A percentile compares a stretch with the other conserved stretches of the same genome.
phyloP scores from a whole-genome alignment of 1,140 invertebrate species.

The Pachyrhynchus sulphureomaculatus region DNA sequence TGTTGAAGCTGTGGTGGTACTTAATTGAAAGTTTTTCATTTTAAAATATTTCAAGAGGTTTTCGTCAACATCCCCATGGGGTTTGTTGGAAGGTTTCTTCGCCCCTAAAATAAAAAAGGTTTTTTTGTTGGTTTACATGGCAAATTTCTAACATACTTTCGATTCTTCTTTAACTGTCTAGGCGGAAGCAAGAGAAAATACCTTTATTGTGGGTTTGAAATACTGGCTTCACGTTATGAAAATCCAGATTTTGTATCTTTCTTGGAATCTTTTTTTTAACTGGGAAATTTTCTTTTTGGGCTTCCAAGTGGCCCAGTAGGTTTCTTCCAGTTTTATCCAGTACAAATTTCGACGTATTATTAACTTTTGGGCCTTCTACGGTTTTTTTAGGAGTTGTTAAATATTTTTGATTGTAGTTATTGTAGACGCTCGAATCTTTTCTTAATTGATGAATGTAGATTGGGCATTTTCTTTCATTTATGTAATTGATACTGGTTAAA shows the following conservation, averaged over 20 bases:
- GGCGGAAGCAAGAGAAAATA: no score
- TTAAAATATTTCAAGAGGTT: conserved; percentile 22
- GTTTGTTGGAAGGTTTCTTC: neutral
- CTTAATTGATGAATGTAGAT: conserved; percentile 34
- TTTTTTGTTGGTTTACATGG: no score
- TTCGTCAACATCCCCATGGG: conserved; percentile 7
- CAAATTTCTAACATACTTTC: no score
- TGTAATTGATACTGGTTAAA: conserved; percentile 1
- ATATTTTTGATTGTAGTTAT: conserved; percentile 18
- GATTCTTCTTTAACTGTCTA: no score
- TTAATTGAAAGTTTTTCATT: conserved; percentile 15
- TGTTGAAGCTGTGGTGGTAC: neutral
- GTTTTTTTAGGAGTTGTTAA: neutral
- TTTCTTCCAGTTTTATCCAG: conserved; percentile 45
- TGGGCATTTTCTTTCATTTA: conserved; percentile 31
- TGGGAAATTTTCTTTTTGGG: conserved; percentile 34
- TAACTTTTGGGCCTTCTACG: neutral
- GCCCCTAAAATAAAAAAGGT: neutral
- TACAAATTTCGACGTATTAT: conserved; percentile 9
- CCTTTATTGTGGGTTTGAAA: conserved; percentile 2
- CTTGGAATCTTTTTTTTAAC: neutral
- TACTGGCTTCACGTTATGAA: neutral
- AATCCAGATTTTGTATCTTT: neutral
- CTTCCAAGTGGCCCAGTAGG: conserved; percentile 49
- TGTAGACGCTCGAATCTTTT: conserved; percentile 18